A percentile compares a stretch with the other conserved stretches of the same genome.
Conservation (phyloP, 2,888 invertebrate species). For the Ischnus inquisitorius region DNA sequence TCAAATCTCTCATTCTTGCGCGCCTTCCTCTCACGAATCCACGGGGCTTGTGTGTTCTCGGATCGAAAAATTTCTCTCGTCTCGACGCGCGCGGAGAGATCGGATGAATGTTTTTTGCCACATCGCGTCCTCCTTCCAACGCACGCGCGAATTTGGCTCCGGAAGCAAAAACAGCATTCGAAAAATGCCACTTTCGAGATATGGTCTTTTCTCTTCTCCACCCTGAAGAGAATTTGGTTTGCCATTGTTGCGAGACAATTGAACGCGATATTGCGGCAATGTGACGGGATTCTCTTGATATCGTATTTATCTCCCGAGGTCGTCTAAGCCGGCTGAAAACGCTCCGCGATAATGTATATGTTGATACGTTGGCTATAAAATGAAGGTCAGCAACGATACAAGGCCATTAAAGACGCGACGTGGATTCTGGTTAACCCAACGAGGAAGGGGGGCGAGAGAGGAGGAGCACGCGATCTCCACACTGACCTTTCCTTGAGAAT, state of each 20-base stretch:
- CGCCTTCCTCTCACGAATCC: slow-evolving; percentile 40
- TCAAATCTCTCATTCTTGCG: slow-evolving; percentile 73
- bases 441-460: background rate
- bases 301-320: slow-evolving; percentile 11
- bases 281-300: background rate
- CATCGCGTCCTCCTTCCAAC: too few relatives aligned
- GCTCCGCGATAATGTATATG: background rate
- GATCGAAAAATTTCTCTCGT: background rate
- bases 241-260: too few relatives aligned
- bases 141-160: too few relatives aligned
- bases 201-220: too few relatives aligned
- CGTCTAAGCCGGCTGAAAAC: background rate
- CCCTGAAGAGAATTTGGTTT: too few relatives aligned
- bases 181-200: too few relatives aligned
- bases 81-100: too few relatives aligned
- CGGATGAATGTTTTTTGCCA: too few relatives aligned
- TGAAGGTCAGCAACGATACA: slow-evolving; percentile 52
- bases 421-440: slow-evolving; percentile 24
- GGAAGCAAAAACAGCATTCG: too few relatives aligned
- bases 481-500: slow-evolving; percentile 62
- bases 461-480: slow-evolving; percentile 37
- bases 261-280: too few relatives aligned
- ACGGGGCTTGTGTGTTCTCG: background rate
- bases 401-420: slow-evolving; percentile 26
- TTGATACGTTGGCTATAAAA: slow-evolving; percentile 14